Evolutionary conservation across 2,888 invertebrate genomes (phyloP).

Genomic region (Clostera curtula): DNA sequence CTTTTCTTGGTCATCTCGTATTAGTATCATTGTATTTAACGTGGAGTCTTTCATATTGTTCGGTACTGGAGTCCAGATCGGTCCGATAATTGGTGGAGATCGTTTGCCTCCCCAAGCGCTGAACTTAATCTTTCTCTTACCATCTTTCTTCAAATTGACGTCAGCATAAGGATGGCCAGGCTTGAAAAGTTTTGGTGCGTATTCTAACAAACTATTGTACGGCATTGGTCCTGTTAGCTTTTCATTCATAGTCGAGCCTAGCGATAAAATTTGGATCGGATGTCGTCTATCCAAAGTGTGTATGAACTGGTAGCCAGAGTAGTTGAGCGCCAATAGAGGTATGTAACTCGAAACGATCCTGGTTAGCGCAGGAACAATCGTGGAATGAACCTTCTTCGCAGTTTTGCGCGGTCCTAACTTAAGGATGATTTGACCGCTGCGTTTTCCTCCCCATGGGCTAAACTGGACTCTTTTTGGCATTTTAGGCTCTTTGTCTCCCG

Average conservation of each 20-base stretch:
- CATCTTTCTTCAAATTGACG: slow-evolving; percentile 57
- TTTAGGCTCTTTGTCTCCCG: slow-evolving; percentile 48
- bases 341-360: slow-evolving; percentile 49
- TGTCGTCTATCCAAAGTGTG: slow-evolving; percentile 47
- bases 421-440: slow-evolving; percentile 56
- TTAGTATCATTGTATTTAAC: slow-evolving; percentile 45
- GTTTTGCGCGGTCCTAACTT: slow-evolving; percentile 44
- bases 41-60: slow-evolving; percentile 43
- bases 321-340: slow-evolving; percentile 34
- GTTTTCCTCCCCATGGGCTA: slow-evolving; percentile 66
- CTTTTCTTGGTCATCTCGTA: slow-evolving; percentile 37
- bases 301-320: slow-evolving; percentile 47
- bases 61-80: slow-evolving; percentile 57
- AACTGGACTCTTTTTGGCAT: slow-evolving; percentile 67
- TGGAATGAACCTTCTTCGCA: slow-evolving; percentile 50
- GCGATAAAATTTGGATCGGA: slow-evolving; percentile 48
- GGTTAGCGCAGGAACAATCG: slow-evolving; percentile 51
- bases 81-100: slow-evolving; percentile 64
- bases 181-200: slow-evolving; percentile 46
- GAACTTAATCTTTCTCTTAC: slow-evolving; percentile 64
- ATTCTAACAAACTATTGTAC: slow-evolving; percentile 44
- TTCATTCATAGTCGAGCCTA: slow-evolving; percentile 41
- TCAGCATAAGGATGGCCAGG: slow-evolving; percentile 57
- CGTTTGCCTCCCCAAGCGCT: slow-evolving; percentile 68
- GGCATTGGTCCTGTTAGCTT: slow-evolving; percentile 46